Evolutionary conservation across 2,888 invertebrate species (phyloP), one percentile per base, ranked within the genome.

Genomic region (Cordilura impudica): DNA sequence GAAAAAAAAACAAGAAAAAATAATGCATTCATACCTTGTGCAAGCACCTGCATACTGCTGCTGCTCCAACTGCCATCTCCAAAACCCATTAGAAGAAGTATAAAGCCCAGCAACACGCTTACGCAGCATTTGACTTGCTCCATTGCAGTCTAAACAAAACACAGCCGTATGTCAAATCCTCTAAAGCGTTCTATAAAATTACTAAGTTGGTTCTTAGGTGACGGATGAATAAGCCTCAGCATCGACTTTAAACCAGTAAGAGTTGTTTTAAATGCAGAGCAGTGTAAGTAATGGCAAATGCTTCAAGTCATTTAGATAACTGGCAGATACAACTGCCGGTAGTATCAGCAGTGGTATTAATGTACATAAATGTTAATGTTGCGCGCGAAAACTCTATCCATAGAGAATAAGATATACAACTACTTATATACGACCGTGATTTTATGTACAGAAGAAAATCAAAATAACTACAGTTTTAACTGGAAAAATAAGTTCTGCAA

Each of bases 1-100:
- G 31, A 49, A 29, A 43, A 35, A 21, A 7, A 10, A 51, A 67
- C n/a, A 51, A 2, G 8, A 35, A 65, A 35, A 58, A 31, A 54
- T 14, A 35, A 61, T 35, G 39, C 21, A 54, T 53, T 53, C 77
- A 83, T 84, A 88, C 88, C 88, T 85, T 86, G 86, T 71, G 85
- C 81, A 80, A 82, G 82, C 78, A 82, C 54, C 35, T 83, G 79
- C 72, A 81, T 81, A 61, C 76, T 73, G 58, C 67, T 73, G 58
- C 82, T 73, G 51, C 73, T 61, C 35, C 35, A 39, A 19, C 35
- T 77, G 75, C 75, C 82, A 29, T 76, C 72, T 29, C 78, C 81
- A 71, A 77, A 77, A 45, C 76, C 73, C 71, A 80, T 81, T 66
- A 86, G 65, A 70, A 87, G 82, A 83, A 86, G 61, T 69, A 80